Evolutionary conservation across 2,113 vertebrate species (phyloP), one percentile per base, ranked within the genome.

Genomic region (Andinoacara biseriatus): DNA sequence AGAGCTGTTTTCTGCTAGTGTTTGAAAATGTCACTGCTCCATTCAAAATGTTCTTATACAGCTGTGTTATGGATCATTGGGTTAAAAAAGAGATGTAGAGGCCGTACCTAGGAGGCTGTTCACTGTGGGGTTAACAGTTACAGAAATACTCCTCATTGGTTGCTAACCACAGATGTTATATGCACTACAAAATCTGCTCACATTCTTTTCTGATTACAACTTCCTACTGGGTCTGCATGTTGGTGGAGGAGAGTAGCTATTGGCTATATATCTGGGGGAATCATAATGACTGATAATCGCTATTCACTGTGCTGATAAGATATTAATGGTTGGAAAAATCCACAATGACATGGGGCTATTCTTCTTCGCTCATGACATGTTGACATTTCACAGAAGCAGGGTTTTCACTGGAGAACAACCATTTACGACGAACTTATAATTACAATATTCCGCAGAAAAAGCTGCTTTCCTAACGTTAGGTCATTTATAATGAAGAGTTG

Each of bases 11-110:
- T 74, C 24, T 81, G 49, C 29, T 29, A 26, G 20, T 11, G 52
- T 78, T 67, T 76, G 26, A 76, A 87, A 75, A 86, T 87, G 62
- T 69, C 76, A 40, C 22, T 1, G 9, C 67, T 74, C 10, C 7
- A 22, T 77, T 75, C 40, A 49, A 49, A 78, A 38, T 56, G 33
- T 58, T 69, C 67, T 4, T 29, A 7, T 60, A 2, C 63, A 75
- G 5, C 56, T 69, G 56, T 24, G 58, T 46, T 65, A 38, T 31
- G 43, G 26, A 7, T 20, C 46, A n/a, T 17, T 5, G 57, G 31
- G 24, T 18, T 38, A 38, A 35, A 72, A 80, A 52, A 22, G 4
- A 57, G 14, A 65, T 4, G 52, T 8, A 26, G 49, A 59, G 8
- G 24, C 10, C 20, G 14, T n/a, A 52, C 65, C 26, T 52, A 13